A percentile compares a stretch with the other conserved stretches of the same genome.
These are phyloP conservation scores for Eupithecia tripunctaria DNA, from an alignment of 2,888 invertebrate species.

Conservation along the genomic window DNA sequence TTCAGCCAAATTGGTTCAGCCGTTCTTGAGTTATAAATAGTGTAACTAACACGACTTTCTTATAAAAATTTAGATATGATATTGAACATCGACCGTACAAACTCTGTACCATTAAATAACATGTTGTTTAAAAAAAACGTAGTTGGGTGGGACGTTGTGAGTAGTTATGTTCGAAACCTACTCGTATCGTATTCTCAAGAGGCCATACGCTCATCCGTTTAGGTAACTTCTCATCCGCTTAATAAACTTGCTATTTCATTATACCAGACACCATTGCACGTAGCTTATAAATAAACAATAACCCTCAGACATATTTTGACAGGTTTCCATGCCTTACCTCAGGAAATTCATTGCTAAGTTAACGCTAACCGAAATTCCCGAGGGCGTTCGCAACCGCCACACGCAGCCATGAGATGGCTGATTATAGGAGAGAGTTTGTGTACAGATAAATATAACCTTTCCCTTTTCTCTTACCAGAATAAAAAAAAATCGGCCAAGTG, in stretches of 20 bases:
- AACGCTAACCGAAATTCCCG: slow-evolving; percentile 51
- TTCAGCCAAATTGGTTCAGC: too few relatives aligned
- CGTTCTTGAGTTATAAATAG: too few relatives aligned
- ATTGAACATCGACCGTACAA: too few relatives aligned
- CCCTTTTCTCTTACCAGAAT: background rate
- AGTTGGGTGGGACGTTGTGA: too few relatives aligned
- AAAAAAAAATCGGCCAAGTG: too few relatives aligned
- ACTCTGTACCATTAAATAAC: background rate
- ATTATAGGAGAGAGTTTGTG: background rate
- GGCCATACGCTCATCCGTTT: slow-evolving; percentile 3
- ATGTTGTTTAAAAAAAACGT: background rate
- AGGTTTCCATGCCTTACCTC: slow-evolving; percentile 46
- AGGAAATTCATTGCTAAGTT: slow-evolving; percentile 58
- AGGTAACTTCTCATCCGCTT: background rate
- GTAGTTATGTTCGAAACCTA: background rate
- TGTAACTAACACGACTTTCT: too few relatives aligned
- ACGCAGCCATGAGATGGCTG: slow-evolving; percentile 18
- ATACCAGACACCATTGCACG: slow-evolving; percentile 17
- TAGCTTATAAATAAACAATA: slow-evolving; percentile 34
- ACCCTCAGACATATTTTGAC: slow-evolving; percentile 40
- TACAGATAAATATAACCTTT: background rate
- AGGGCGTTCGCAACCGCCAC: slow-evolving; percentile 52
- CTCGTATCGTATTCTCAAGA: background rate
- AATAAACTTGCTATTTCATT: slow-evolving; percentile 15
- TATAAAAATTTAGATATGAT: too few relatives aligned